Percentiles rank a stretch among this genome's conserved stretches.
Evolutionary conservation across 1,140 invertebrate species (phyloP).

Genomic region (Drosophila saltans): DNA sequence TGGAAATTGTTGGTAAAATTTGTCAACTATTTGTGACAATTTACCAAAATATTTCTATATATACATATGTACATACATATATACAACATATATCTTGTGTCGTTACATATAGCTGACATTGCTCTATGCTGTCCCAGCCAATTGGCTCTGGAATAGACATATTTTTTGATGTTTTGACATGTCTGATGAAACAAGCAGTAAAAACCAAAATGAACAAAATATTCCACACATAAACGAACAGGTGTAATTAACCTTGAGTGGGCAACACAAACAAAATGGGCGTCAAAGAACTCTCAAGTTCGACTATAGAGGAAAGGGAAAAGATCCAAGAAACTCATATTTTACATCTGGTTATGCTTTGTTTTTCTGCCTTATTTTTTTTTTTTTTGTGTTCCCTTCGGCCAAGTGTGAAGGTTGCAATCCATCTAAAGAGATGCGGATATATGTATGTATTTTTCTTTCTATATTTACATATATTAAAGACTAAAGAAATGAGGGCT

Average conservation of each 20-base stretch:
- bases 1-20: slow-evolving; percentile 32
- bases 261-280: slow-evolving; percentile 1
- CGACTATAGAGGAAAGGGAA: slow-evolving; percentile 23
- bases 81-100: slow-evolving; percentile 42
- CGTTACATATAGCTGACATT: slow-evolving; percentile 7
- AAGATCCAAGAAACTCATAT: slow-evolving; percentile 55
- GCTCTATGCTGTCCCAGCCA: slow-evolving; percentile 50
- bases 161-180: slow-evolving; percentile 38
- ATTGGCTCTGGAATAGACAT: slow-evolving; percentile 61
- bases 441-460: background rate
- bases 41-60: slow-evolving; percentile 30
- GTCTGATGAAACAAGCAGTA: background rate
- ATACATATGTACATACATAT: slow-evolving; percentile 28
- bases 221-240: slow-evolving; percentile 36
- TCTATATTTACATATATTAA: background rate
- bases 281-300: slow-evolving; percentile 60
- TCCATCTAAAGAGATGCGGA: background rate
- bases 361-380: slow-evolving; percentile 26
- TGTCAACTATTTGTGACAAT: slow-evolving; percentile 43
- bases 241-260: slow-evolving; percentile 70
- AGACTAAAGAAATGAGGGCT: background rate
- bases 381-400: too few relatives aligned
- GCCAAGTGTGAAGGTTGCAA: slow-evolving; percentile 49
- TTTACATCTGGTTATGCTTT: slow-evolving; percentile 53
- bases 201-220: background rate